Evolutionary conservation across 2,888 invertebrate species (phyloP), one percentile per base, ranked within the genome.

Genomic region (Dynastes grantii): DNA sequence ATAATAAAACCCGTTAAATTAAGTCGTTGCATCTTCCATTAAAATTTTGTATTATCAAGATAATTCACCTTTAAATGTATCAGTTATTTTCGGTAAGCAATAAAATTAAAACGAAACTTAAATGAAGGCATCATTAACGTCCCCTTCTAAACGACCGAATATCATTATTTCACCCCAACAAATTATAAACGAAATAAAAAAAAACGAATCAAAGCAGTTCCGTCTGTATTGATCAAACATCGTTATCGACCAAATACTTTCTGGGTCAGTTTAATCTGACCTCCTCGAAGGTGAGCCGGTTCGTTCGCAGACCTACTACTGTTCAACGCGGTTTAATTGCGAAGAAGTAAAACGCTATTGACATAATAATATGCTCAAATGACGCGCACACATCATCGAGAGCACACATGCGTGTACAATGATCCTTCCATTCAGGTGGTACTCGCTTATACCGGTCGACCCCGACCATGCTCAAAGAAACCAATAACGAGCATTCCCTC

Each of bases 241-340:
- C 49, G 53, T 71, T 78, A 78, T 78, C 71, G 78, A 78, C 78
- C 78, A 78, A 78, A 78, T 73, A 78, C 6, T 71, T 71, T 70
- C 71, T 71, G 78, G 78, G 78, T 78, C 78, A 78, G 71, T 71
- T 55, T n/a, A 71, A 58, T 71, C 55, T 55, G 71, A 71, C 71
- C 71, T 71, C 58, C 55, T 49, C 27, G 37, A 71, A 55, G 29
- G 40, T 40, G 29, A n/a, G 13, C 64, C n/a, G 64, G 11, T n/a
- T n/a, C 55, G 55, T 55, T 55, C n/a, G 29, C 29, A 0, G 9
- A 6, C 45, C 53, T 5, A 53, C 1, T 27, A 27, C 61, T 1
- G 4, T 29, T 61, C 61, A 22, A 27, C 45, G 22, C 9, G 11
- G 71, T 58, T 71, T 71, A 71, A 71, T 71, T 71, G 71, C 58